Evolutionary conservation across 2,797 vertebrate genomes (phyloP).

Genomic region (Nothura maculosa): DNA sequence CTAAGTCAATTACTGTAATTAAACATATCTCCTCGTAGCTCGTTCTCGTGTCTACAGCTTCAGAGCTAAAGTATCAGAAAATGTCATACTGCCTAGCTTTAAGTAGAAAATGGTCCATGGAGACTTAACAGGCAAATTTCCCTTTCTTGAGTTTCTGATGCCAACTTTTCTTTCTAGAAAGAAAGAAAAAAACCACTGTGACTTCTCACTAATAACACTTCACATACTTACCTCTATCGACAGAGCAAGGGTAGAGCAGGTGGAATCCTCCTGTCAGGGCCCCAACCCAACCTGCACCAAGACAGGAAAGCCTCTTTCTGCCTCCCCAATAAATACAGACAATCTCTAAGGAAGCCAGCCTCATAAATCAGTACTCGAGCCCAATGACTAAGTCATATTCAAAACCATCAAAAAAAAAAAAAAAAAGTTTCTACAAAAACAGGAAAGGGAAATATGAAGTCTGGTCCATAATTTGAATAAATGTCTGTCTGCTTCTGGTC

Average conservation of each 20-base stretch:
- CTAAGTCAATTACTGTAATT: not conserved
- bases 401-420: not conserved
- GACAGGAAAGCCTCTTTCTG: not conserved
- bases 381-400: rapidly evolving
- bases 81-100: not conserved
- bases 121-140: not conserved
- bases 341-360: not conserved
- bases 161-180: not conserved
- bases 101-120: not conserved
- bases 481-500: not conserved
- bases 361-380: rapidly evolving
- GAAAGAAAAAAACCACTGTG: not conserved
- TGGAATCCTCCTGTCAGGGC: not conserved
- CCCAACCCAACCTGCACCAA: not conserved
- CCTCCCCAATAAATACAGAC: not conserved
- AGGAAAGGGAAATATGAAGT: not conserved
- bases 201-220: not conserved
- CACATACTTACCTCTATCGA: not conserved
- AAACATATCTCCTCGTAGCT: not conserved
- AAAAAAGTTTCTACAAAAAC: not conserved
- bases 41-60: not conserved
- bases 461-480: not conserved
- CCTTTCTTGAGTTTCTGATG: not conserved
- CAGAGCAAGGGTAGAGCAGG: not conserved
- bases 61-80: not conserved